Evolutionary conservation across 2,888 invertebrate species (phyloP).

Genomic region (Ochlodes sylvanus): DNA sequence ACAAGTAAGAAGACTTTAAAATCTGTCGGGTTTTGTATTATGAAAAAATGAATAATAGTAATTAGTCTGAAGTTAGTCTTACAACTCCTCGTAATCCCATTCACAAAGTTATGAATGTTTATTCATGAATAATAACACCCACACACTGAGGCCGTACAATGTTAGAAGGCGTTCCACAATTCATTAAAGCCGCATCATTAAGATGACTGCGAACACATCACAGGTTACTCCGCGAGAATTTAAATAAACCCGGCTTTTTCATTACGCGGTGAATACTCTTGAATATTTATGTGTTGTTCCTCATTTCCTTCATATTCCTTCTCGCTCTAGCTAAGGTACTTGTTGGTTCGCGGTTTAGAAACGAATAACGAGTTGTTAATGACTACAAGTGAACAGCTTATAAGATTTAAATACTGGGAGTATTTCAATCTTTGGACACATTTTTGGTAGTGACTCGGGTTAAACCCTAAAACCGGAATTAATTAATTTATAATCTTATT

Average conservation of each 20-base stretch:
- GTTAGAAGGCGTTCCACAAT: slow-evolving; percentile 45
- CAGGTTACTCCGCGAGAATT: slow-evolving; percentile 53
- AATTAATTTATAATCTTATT: no score
- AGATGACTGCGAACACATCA: slow-evolving; percentile 48
- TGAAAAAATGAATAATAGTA: no score
- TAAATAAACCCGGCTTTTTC: slow-evolving; percentile 66
- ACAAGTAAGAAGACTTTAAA: no score
- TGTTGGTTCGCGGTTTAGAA: slow-evolving; percentile 8
- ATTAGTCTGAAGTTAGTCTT: background rate
- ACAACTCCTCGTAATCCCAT: background rate
- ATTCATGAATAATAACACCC: background rate
- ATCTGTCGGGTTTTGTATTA: no score
- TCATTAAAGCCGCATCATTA: slow-evolving; percentile 54
- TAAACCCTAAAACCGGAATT: no score
- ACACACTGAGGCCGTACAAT: slow-evolving; percentile 3
- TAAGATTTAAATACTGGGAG: no score
- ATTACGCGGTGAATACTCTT: slow-evolving; percentile 61
- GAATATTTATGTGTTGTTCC: slow-evolving; percentile 66
- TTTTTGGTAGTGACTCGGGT: no score
- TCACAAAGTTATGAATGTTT: background rate
- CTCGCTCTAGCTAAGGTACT: slow-evolving; percentile 27
- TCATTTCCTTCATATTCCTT: slow-evolving; percentile 53
- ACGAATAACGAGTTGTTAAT: background rate
- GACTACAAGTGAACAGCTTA: no score
- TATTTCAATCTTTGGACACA: no score